Base-by-base conservation (phyloP, 2,113 vertebrate genomes). In the Marcusenius ussheri region DNA sequence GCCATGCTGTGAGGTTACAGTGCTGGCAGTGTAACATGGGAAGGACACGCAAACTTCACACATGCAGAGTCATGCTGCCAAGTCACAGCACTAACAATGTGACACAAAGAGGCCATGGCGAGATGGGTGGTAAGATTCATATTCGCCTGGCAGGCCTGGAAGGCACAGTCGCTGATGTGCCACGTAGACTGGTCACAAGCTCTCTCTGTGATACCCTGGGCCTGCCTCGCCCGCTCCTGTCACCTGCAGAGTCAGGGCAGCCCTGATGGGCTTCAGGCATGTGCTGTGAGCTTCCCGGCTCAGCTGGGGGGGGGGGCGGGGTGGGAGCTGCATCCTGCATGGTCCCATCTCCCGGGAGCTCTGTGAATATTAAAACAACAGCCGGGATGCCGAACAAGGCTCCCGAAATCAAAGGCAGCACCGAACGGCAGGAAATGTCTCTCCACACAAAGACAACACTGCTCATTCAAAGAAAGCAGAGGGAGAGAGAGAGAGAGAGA, bases 341-440 rank as follows among this genome's bases (percentile, higher is more conserved):
- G 19, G 70, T 88, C 90, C 56, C 47, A 58, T 42, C 87, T 88
- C 84, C 66, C n/a, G 19, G 80, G 46, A 19, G 21, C 49, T 90
- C 90, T 90, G 91, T 90, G 91, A 95, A 94, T 94, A 94, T 93
- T 94, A 95, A 94, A 96, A 95, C 93, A 96, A 95, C 95, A 94
- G 90, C 1, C 89, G 91, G 91, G 92, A 91, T 91, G 93, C 92
- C 94, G 92, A 94, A 95, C 93, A 92, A 58, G 91, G 93, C 93
- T 95, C 94, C 88, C 92, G 93, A 96, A 96, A 95, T 95, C 94
- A 96, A 96, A 96, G 94, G 95, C 93, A 91, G 93, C 93, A 93
- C 93, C 91, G 93, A 95, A 92, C 91, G 91, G 92, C 95, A 95
- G 96, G 96, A 96, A 96, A 94, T 83, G 94, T 93, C 93, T 94